Evolutionary conservation across 2,113 vertebrate genomes (phyloP).

Genomic region (Podarcis raffonei): DNA sequence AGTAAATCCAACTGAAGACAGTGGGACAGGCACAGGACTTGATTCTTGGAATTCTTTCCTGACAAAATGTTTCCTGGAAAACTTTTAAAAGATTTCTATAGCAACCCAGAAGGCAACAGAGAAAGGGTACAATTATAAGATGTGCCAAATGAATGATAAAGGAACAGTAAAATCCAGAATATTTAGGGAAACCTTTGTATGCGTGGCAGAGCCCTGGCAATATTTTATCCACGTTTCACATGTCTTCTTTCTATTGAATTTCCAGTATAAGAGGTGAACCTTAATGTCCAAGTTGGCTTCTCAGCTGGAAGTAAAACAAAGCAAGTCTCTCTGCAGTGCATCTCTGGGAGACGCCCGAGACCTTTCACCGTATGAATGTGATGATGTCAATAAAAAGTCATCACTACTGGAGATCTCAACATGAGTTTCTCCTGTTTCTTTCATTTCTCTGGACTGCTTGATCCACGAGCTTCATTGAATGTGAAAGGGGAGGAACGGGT

Average conservation of each 20-base stretch:
- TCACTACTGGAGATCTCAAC: constrained; percentile 4
- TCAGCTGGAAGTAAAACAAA: constrained; percentile 48
- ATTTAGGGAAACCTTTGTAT: background rate
- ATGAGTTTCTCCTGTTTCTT: background rate
- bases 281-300: constrained; percentile 39
- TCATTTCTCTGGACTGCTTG: constrained; percentile 17
- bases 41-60: no score
- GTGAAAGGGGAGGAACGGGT: background rate
- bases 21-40: background rate
- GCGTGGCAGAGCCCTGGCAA: background rate
- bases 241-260: background rate
- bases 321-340: constrained; percentile 16
- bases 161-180: background rate
- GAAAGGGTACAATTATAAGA: background rate
- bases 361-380: constrained; percentile 30
- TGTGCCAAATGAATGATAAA: background rate
- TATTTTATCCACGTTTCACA: background rate
- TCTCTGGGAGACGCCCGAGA: constrained; percentile 14
- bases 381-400: constrained; percentile 41
- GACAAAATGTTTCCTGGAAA: background rate
- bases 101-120: background rate
- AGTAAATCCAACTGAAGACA: background rate
- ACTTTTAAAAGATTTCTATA: background rate
- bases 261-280: constrained; percentile 23
- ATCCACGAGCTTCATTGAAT: constrained; percentile 20